These are phyloP conservation scores for Marisa cornuarietis DNA, from an alignment of 1,140 invertebrate genomes.

Conservation along the genomic window DNA sequence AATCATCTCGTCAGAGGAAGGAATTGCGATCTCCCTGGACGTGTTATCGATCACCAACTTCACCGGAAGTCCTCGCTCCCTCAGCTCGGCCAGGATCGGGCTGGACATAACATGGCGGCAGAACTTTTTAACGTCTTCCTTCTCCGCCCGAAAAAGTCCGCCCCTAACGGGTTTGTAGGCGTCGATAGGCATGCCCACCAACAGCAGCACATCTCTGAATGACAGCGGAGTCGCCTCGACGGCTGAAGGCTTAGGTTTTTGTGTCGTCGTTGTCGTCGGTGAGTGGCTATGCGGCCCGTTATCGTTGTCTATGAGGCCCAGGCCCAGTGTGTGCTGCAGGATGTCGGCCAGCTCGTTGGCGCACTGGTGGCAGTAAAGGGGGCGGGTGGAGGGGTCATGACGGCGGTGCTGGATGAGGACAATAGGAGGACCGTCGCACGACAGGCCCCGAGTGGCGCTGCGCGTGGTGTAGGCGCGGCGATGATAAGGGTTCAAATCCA, in stretches of 20 bases:
- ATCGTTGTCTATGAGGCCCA: not conserved
- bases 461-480: not conserved
- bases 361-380: constrained; percentile 1
- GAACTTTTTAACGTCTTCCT: not conserved
- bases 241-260: not conserved
- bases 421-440: constrained; percentile 19
- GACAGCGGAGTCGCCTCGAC: constrained; percentile 9
- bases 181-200: constrained; percentile 4
- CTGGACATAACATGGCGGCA: not conserved
- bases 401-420: constrained; percentile 7
- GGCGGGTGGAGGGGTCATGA: not conserved
- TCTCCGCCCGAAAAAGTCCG: not conserved
- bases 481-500: constrained; percentile 18
- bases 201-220: constrained; percentile 15
- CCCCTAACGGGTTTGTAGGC: not conserved
- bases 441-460: constrained; percentile 11
- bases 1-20: not conserved
- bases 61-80: not conserved
- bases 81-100: not conserved
- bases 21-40: constrained; percentile 15
- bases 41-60: constrained; percentile 10
- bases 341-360: constrained; percentile 11
- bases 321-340: not conserved
- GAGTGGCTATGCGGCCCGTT: not conserved
- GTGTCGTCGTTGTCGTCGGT: not conserved